These are phyloP conservation scores for Amphiura filiformis DNA, from an alignment of 35 echinoderm and acorn worm species.

Conservation along the genomic window DNA sequence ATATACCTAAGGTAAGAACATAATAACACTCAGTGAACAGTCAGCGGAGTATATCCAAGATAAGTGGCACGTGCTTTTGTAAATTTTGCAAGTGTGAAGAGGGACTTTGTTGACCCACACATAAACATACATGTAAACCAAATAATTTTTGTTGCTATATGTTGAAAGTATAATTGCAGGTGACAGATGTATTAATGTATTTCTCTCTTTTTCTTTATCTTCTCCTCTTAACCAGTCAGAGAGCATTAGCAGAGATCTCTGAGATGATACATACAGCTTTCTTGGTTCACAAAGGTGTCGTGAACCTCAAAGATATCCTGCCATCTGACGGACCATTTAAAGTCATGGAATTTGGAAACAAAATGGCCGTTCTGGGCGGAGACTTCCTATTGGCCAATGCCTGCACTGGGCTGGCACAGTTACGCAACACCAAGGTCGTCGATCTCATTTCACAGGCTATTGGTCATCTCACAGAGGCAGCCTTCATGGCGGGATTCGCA, in stretches of 20 bases:
- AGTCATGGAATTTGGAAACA: slow-evolving; percentile 98
- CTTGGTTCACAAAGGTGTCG: slow-evolving; percentile 86
- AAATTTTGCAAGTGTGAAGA: no score
- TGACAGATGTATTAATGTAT: no score
- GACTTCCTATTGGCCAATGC: slow-evolving; percentile 96
- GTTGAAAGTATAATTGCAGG: no score
- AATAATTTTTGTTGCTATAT: no score
- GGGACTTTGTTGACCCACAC: no score
- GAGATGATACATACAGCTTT: slow-evolving; percentile 99
- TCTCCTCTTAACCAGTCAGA: no score
- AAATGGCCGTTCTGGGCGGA: slow-evolving; percentile 93
- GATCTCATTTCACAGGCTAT: slow-evolving; percentile 85
- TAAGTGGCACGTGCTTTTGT: no score
- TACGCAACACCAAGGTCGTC: slow-evolving; percentile 83
- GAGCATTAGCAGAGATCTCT: slow-evolving; percentile 89
- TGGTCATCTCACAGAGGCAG: slow-evolving; percentile 68
- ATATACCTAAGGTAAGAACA: slow-evolving; percentile 74
- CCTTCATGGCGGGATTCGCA: slow-evolving; percentile 49
- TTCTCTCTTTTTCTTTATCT: neutral
- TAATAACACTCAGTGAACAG: no score
- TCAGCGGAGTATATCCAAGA: no score
- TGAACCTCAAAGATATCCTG: slow-evolving; percentile 62
- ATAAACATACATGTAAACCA: no score
- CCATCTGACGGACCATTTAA: slow-evolving; percentile 72
- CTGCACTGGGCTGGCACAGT: slow-evolving; percentile 62